phyloP scores from a whole-genome alignment of 2,113 vertebrate genomes.

The Pseudorectes ferrugineus region DNA sequence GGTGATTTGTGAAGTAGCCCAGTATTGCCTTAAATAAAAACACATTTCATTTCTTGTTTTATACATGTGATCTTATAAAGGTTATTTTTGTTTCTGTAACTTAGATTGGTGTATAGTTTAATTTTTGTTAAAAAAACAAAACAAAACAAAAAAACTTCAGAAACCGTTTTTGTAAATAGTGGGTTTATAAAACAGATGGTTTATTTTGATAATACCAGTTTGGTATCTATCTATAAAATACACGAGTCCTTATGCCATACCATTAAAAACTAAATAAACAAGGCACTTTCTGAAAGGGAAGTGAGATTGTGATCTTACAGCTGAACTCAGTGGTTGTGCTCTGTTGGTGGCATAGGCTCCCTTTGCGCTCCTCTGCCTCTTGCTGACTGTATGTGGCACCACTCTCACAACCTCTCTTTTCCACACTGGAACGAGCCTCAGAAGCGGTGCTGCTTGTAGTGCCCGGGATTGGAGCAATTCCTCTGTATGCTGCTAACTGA shows the following conservation, averaged over 20 bases:
- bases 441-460: background rate
- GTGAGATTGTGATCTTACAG: constrained; percentile 70
- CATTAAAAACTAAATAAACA: constrained; percentile 71
- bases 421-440: background rate
- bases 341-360: background rate
- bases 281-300: constrained; percentile 75
- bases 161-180: constrained; percentile 73
- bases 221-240: constrained; percentile 74
- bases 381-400: background rate
- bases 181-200: constrained; percentile 77
- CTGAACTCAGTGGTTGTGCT: background rate
- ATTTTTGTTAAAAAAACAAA: constrained; percentile 70
- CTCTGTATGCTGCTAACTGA: constrained; percentile 37
- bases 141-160: constrained; percentile 59
- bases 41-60: constrained; percentile 85
- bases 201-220: constrained; percentile 76
- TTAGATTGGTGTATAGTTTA: constrained; percentile 80
- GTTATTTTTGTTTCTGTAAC: constrained; percentile 72
- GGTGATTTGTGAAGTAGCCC: constrained; percentile 87
- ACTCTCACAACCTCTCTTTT: background rate
- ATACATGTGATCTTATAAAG: constrained; percentile 80
- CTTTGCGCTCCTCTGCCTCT: background rate
- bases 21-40: constrained; percentile 88
- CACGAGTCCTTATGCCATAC: constrained; percentile 63
- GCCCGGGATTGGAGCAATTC: background rate